These are phyloP conservation scores for Maccullochella peelii DNA, from an alignment of 2,113 vertebrate genomes.

Conservation along the genomic window DNA sequence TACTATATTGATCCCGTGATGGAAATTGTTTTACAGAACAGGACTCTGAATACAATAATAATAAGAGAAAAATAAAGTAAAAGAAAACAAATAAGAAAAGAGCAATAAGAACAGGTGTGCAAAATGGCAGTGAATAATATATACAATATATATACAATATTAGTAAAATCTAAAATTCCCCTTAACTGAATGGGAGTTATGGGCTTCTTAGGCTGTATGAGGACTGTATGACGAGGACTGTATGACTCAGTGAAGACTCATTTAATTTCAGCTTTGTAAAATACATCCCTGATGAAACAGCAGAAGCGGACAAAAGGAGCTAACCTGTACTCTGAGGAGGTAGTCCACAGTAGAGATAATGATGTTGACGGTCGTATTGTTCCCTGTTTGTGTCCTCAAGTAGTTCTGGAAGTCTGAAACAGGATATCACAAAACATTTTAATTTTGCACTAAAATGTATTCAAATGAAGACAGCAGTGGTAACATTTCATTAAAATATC, in stretches of 20 bases:
- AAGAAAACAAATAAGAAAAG: too few relatives aligned
- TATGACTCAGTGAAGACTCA: neutral
- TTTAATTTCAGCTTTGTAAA: neutral
- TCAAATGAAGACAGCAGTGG: neutral
- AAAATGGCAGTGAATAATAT: too few relatives aligned
- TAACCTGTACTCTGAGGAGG: constrained; percentile 94
- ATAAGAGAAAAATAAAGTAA: too few relatives aligned
- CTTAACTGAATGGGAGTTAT: neutral
- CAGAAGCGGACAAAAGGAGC: neutral
- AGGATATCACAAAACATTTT: neutral
- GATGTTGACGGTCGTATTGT: constrained; percentile 97
- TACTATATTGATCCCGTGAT: too few relatives aligned
- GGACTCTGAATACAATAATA: too few relatives aligned
- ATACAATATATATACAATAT: too few relatives aligned
- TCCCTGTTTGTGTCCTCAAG: constrained; percentile 96
- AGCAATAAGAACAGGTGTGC: too few relatives aligned
- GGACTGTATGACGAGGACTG: neutral
- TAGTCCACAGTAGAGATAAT: constrained; percentile 99
- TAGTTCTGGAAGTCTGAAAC: constrained; percentile 97
- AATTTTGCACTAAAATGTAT: neutral
- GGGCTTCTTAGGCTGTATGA: neutral
- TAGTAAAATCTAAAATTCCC: neutral
- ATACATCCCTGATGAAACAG: neutral
- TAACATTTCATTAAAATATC: neutral
- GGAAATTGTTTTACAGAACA: too few relatives aligned